Conservation (phyloP, 2,888 invertebrate species). For the Nezara viridula region DNA sequence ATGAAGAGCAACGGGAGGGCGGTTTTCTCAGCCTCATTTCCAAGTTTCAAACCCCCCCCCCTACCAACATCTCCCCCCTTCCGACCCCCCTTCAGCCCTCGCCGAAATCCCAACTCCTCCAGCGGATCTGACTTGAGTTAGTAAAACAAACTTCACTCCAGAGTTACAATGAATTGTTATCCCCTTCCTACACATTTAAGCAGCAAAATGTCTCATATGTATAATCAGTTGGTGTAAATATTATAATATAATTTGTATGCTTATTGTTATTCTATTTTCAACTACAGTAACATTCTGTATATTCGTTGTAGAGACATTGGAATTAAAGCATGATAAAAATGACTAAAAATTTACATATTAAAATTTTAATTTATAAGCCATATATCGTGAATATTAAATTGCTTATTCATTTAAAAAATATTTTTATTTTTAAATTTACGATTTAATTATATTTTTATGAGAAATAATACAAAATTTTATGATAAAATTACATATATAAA, state of each 20-base stretch:
- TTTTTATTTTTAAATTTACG: too few species aligned
- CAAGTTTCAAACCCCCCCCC: background rate
- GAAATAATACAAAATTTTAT: too few species aligned
- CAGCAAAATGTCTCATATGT: background rate
- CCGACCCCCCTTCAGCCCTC: background rate
- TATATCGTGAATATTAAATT: too few species aligned
- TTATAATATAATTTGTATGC: background rate
- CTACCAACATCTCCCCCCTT: too few species aligned
- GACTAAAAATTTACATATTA: too few species aligned
- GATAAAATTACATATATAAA: too few species aligned
- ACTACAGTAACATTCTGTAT: too few species aligned
- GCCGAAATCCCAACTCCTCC: constrained; percentile 1
- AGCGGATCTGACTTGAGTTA: constrained; percentile 11
- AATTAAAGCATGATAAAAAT: too few species aligned
- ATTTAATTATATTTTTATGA: too few species aligned
- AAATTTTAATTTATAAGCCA: too few species aligned
- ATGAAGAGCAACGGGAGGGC: constrained; percentile 3
- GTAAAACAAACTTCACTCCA: background rate
- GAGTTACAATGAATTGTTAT: constrained; percentile 35
- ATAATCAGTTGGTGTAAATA: background rate
- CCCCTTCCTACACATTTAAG: background rate
- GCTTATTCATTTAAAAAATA: too few species aligned
- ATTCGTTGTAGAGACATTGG: too few species aligned
- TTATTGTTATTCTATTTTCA: background rate
- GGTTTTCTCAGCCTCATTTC: background rate